phyloP scores from a whole-genome alignment of 2,797 vertebrate species.

The Odontamblyopus lacepedii region DNA sequence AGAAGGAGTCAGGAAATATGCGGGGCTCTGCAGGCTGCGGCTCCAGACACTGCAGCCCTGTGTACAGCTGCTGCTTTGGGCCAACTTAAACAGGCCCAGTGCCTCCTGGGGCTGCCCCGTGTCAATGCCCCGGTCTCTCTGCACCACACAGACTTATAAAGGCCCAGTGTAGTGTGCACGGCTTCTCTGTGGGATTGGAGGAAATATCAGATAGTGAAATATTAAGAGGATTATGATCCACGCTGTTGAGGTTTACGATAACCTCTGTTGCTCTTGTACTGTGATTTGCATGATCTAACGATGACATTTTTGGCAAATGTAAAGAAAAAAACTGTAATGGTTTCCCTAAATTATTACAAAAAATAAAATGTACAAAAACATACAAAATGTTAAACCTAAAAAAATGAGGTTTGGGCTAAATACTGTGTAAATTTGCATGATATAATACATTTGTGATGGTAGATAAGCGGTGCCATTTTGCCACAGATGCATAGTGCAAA shows the following conservation, averaged over 20 bases:
- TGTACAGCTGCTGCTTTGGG: slow-evolving; percentile 73
- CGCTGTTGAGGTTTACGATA: slow-evolving; percentile 31
- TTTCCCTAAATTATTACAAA: background rate
- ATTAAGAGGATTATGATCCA: slow-evolving; percentile 57
- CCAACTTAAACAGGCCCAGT: slow-evolving; percentile 94
- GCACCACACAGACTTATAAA: slow-evolving; percentile 83
- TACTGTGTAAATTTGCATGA: background rate
- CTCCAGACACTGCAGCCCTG: slow-evolving; percentile 88
- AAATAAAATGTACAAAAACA: background rate
- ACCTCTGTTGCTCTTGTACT: background rate
- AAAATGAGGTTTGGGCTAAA: background rate
- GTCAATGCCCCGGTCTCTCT: slow-evolving; percentile 84
- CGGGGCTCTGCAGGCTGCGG: slow-evolving; percentile 81
- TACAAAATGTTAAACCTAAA: background rate
- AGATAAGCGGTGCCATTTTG: background rate
- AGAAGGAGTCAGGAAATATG: slow-evolving; percentile 89
- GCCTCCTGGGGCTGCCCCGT: slow-evolving; percentile 83
- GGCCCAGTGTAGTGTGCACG: slow-evolving; percentile 85
- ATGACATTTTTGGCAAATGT: background rate
- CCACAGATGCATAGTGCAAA: background rate
- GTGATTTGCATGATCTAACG: background rate
- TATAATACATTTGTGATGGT: background rate
- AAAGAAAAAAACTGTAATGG: background rate
- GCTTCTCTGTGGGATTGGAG: slow-evolving; percentile 80
- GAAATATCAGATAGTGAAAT: slow-evolving; percentile 67